A percentile compares a stretch with the other conserved stretches of the same genome.
Evolutionary conservation across 2,888 invertebrate genomes (phyloP).

Genomic region (Clostera curtula): DNA sequence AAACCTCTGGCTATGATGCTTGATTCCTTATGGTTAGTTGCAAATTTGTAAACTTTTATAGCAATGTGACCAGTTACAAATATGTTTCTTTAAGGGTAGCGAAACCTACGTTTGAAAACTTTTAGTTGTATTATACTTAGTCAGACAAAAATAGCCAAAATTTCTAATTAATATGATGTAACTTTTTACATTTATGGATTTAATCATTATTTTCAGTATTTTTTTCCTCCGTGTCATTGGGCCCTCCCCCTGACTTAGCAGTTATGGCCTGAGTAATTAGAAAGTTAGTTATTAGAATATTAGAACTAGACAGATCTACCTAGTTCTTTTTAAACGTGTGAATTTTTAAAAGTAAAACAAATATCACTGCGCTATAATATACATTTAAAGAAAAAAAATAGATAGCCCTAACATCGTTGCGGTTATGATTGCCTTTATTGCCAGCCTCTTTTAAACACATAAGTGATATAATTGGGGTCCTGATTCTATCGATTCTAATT

Average conservation of each 20-base stretch:
- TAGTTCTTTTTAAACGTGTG: no score
- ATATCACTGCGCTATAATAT: constrained; percentile 24
- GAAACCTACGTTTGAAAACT: no score
- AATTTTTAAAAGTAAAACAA: no score
- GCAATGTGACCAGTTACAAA: no score
- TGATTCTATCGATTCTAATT: constrained; percentile 73
- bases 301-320: no score
- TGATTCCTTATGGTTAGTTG: constrained; percentile 48
- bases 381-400: constrained; percentile 24
- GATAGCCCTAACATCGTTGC: constrained; percentile 40
- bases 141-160: constrained; percentile 4
- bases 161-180: not conserved
- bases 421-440: constrained; percentile 54
- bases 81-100: no score
- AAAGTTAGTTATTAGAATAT: no score
- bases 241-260: no score
- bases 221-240: no score
- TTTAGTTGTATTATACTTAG: constrained; percentile 14
- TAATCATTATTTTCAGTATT: no score
- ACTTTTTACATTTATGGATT: not conserved
- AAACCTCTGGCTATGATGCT: constrained; percentile 53
- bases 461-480: constrained; percentile 74
- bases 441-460: constrained; percentile 73
- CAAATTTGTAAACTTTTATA: no score
- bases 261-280: no score